Conservation (phyloP, 2,113 vertebrate genomes). For the Emydura subglobosa region DNA sequence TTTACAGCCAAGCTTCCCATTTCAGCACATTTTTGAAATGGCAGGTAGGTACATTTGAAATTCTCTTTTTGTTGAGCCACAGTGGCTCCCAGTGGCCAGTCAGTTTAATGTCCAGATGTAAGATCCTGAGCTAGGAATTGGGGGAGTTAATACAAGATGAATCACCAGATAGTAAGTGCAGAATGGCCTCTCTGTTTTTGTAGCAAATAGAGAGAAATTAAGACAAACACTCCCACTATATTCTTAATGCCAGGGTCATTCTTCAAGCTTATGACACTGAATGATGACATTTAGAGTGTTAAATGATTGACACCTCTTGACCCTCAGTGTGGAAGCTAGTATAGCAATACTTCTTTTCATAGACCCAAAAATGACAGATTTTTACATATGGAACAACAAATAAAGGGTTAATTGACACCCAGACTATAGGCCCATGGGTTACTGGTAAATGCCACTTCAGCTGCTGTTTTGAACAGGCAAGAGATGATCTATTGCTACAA, state of each 20-base stretch:
- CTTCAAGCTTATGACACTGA: not conserved
- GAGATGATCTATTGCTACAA: not conserved
- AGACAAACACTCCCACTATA: not conserved
- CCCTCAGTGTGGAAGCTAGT: not conserved
- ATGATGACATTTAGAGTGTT: not conserved
- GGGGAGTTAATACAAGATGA: not conserved
- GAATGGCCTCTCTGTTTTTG: not conserved
- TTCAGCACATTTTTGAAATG: not conserved
- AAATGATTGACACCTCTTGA: not conserved
- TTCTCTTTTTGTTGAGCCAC: not conserved
- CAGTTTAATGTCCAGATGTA: not conserved
- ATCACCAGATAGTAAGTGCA: not conserved
- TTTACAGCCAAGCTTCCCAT: not conserved
- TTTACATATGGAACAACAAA: not conserved
- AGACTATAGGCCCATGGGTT: not conserved
- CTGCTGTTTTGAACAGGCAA: not conserved
- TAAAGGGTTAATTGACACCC: not conserved
- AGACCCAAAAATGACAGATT: not conserved
- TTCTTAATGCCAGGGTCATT: no score
- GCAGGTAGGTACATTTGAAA: not conserved
- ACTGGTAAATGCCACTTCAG: not conserved
- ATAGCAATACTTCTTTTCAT: not conserved
- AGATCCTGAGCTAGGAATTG: no score
- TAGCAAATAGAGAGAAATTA: not conserved
- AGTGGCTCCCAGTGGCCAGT: not conserved